Conservation (phyloP, 2,888 invertebrate species). For the Caradrina clavipalpis region DNA sequence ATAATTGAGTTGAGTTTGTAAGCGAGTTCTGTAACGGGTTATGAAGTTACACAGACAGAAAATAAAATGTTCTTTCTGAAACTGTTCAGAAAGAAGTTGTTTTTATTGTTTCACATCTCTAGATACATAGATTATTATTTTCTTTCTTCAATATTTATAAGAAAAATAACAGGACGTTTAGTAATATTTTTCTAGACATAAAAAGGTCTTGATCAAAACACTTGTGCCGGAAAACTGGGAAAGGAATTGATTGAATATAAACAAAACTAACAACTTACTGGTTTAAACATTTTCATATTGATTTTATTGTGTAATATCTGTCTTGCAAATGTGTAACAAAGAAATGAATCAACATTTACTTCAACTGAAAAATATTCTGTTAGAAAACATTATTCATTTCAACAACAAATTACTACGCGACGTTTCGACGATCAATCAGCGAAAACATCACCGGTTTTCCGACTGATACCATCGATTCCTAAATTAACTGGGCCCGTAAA, state of each 20-base stretch:
- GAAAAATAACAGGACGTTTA: not conserved
- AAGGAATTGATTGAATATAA: slow-evolving; percentile 9
- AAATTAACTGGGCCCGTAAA: slow-evolving; percentile 24
- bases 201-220: not conserved
- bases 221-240: not conserved
- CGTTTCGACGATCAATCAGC: slow-evolving; percentile 24
- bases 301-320: slow-evolving; percentile 21
- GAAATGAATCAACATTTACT: slow-evolving; percentile 24
- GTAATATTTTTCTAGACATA: not conserved
- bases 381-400: slow-evolving; percentile 30
- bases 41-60: slow-evolving; percentile 39
- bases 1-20: slow-evolving; percentile 62
- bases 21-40: slow-evolving; percentile 47
- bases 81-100: slow-evolving; percentile 5
- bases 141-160: not conserved
- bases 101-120: not conserved
- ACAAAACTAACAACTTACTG: not conserved
- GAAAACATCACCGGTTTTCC: slow-evolving; percentile 16
- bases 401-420: slow-evolving; percentile 33
- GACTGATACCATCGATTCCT: slow-evolving; percentile 30
- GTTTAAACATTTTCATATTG: not conserved
- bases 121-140: not conserved
- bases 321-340: slow-evolving; percentile 12
- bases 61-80: slow-evolving; percentile 18
- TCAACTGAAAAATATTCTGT: slow-evolving; percentile 18